Base-by-base conservation (phyloP, 2,797 vertebrate genomes). In the Urocyon cinereoargenteus region DNA sequence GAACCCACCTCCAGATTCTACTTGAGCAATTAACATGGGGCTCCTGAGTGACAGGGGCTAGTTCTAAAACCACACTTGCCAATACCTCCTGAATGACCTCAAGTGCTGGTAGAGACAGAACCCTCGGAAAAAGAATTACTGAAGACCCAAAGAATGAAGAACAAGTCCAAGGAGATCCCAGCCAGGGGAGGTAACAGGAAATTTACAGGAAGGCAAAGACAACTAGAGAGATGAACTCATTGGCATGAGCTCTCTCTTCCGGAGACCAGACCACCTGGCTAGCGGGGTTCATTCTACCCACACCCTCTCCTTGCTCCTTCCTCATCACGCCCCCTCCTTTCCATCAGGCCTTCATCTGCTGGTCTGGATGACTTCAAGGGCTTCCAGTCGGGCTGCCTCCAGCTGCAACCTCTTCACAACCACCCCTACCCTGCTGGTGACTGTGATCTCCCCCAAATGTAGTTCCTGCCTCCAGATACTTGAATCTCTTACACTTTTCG, bases 31-130 rank as follows among this genome's bases (percentile, higher is more conserved):
- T 57, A 45, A 72, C 0, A 0, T 22, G 19, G 16, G 36, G 36
- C 5, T 34, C 36, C 61, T 90, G 15, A 0, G 57, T 7, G 22
- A 78, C 2, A 6, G 22, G 75, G 8, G n/a, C 9, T n/a, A n/a
- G 34, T 53, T 75, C 68, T 93, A 36, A 70, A 94, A 94, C 53
- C 49, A 81, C 3, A 53, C 28, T 31, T 55, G 64, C 82, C n/a
- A 16, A 40, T n/a, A 31, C 7, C 16, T 24, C 85, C 53, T 51
- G 26, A 21, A 53, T 0, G 24, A 22, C 15, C 62, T 75, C 22
- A 61, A 57, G 34, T 22, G 28, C 66, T n/a, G 14, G 40, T 0
- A 12, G 51, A 91, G 66, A 51, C 7, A 10, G 61, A 86, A 34
- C 28, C 53, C 45, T 89, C n/a, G 51, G 81, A 62, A 68, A 79